Evolutionary conservation across 2,113 vertebrate genomes (phyloP).

Genomic region (Oreochromis aureus): DNA sequence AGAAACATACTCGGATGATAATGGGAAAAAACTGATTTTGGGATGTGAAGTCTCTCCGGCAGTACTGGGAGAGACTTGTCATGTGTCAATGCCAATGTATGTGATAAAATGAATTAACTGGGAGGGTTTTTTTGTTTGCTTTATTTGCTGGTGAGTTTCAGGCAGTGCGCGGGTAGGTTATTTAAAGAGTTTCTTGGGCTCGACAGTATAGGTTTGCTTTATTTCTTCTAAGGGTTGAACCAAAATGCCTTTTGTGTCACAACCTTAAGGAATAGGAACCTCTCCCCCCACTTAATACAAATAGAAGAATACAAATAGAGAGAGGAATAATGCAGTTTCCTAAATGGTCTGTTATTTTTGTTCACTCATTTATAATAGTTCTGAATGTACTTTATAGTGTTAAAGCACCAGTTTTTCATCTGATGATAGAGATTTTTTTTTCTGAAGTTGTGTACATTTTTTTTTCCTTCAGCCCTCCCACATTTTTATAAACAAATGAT

Average conservation of each 20-base stretch:
- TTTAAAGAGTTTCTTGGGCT: conserved; percentile 5
- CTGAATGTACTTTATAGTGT: conserved; percentile 75
- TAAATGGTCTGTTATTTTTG: conserved; percentile 72
- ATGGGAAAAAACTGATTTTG: not conserved
- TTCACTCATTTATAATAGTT: conserved; percentile 74
- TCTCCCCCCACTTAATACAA: conserved; percentile 68
- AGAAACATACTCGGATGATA: not conserved
- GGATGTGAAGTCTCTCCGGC: conserved; percentile 17
- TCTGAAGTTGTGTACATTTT: conserved; percentile 65
- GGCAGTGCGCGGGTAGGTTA: conserved; percentile 35
- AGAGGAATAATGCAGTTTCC: conserved; percentile 70
- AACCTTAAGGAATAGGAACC: conserved; percentile 68
- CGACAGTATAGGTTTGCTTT: conserved; percentile 7
- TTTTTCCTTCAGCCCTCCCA: conserved; percentile 79
- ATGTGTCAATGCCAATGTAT: not conserved
- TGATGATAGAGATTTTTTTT: conserved; percentile 62
- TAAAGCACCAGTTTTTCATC: conserved; percentile 75
- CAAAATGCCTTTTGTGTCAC: conserved; percentile 76
- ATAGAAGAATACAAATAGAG: conserved; percentile 71
- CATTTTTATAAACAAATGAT: conserved; percentile 77
- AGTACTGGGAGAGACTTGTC: conserved; percentile 9
- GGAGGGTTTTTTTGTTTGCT: not conserved
- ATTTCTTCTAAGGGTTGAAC: conserved; percentile 64
- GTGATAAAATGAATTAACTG: not conserved
- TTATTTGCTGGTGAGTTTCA: conserved; percentile 57